These are phyloP conservation scores for Rallus crepitans DNA, from an alignment of 2,797 vertebrate species.

Conservation along the genomic window DNA sequence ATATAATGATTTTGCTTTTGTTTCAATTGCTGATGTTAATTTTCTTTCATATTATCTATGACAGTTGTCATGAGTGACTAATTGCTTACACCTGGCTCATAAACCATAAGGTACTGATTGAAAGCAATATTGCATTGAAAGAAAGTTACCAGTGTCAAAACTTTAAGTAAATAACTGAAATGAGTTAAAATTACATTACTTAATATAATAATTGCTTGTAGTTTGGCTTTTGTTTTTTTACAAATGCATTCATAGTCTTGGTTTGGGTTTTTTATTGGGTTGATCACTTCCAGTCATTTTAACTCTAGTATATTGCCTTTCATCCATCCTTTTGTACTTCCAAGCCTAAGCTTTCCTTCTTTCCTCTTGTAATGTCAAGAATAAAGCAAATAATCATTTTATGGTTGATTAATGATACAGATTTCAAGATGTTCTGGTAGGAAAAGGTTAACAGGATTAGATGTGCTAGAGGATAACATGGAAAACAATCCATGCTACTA, in stretches of 20 bases:
- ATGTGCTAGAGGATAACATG: neutral
- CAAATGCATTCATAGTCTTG: too few species aligned
- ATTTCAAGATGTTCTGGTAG: neutral
- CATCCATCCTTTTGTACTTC: neutral
- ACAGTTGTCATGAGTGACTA: constrained; percentile 36
- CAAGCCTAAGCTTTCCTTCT: neutral
- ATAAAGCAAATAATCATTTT: neutral
- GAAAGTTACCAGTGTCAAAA: neutral
- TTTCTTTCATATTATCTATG: constrained; percentile 34
- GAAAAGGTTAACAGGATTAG: neutral
- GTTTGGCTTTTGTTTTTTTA: neutral
- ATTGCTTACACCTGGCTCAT: constrained; percentile 28
- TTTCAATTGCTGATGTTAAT: constrained; percentile 48
- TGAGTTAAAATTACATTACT: neutral
- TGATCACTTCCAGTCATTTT: neutral
- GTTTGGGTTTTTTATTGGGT: neutral
- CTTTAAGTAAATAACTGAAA: neutral
- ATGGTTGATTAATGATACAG: neutral
- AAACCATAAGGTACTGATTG: neutral
- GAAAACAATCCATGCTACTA: neutral
- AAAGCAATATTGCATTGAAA: neutral
- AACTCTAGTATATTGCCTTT: neutral
- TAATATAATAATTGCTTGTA: neutral
- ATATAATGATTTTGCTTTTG: constrained; percentile 38
- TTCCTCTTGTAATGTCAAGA: neutral